Base-by-base conservation (phyloP, 2,797 vertebrate species). In the Urophycis tenuis region DNA sequence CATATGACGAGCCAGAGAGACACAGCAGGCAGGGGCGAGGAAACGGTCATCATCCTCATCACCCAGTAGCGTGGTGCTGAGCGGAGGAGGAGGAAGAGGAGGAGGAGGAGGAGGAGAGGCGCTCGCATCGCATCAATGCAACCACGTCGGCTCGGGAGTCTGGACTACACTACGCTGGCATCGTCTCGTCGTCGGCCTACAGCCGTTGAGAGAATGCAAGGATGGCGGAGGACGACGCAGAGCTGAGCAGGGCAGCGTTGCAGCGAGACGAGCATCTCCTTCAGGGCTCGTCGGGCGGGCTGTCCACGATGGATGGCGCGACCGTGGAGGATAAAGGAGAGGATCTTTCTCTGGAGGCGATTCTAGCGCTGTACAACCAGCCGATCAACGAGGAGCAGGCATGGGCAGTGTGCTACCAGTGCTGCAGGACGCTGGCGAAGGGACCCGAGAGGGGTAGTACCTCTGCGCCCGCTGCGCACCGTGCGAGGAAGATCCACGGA, bases 381-480 rank as follows among this genome's bases (percentile, higher is more conserved):
- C 97, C 97, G 87, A 96, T 98, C 81, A 98, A 98, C 88, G 97
- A 99, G 91, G 96, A 99, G 84, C 97, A 98, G 91, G 97, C 97
- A 1, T 99, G 97, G 97, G 97, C 97, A 1, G 96, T 99, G 39
- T 99, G 96, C 77, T 98, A 95, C 81, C 97, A 99, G 83, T 95
- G 96, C 80, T 96, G 97, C 86, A 89, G 92, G 76, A 92, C 91
- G 39, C 87, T 98, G 80, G 87, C 86, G 39, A 41, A 12, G 39
- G 36, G 91, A 89, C 33, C 89, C 83, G 77, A 87, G 78, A 85
- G 90, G 80, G 92, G 80, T 82, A 92, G 80, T 82, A 67, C 88
- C 39, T 41, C 39, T 12, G 39, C 14, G 39, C 73, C 89, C 1
- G 36, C 79, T 22, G 70, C 75, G 39, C 77, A 78, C 22, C 72